Conservation (phyloP, 2,113 vertebrate species). For the rabbit (Oryctolagus cuniculus) region DNA sequence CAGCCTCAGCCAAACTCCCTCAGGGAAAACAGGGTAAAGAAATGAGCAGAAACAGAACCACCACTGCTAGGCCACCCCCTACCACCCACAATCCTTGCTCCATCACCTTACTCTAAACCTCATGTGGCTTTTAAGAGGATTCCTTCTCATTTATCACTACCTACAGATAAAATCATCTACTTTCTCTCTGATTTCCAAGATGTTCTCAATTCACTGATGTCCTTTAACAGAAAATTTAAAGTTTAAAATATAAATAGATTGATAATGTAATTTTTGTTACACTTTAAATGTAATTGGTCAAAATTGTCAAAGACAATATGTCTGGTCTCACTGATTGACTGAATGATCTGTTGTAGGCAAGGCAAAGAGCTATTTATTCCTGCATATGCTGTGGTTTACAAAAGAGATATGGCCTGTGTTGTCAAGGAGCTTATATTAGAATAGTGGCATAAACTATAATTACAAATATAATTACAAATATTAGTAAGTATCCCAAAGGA, state of each 20-base stretch:
- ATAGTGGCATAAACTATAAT: background rate
- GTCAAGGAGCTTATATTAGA: background rate
- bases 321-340: background rate
- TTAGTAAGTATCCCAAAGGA: background rate
- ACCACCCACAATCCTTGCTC: background rate
- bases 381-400: background rate
- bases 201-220: background rate
- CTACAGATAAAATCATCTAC: background rate
- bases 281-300: background rate
- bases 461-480: background rate
- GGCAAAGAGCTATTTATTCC: background rate
- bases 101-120: background rate
- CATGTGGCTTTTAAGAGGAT: background rate
- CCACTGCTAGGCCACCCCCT: background rate
- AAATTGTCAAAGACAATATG: background rate
- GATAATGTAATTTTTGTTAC: background rate
- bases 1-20: background rate
- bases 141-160: background rate
- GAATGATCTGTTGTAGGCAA: background rate
- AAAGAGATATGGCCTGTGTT: background rate
- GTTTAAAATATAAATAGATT: background rate
- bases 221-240: background rate
- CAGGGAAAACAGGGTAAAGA: background rate
- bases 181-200: constrained; percentile 1
- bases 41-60: background rate